Base-by-base conservation (phyloP, 1,140 invertebrate species). In the Megalopta genalis region DNA sequence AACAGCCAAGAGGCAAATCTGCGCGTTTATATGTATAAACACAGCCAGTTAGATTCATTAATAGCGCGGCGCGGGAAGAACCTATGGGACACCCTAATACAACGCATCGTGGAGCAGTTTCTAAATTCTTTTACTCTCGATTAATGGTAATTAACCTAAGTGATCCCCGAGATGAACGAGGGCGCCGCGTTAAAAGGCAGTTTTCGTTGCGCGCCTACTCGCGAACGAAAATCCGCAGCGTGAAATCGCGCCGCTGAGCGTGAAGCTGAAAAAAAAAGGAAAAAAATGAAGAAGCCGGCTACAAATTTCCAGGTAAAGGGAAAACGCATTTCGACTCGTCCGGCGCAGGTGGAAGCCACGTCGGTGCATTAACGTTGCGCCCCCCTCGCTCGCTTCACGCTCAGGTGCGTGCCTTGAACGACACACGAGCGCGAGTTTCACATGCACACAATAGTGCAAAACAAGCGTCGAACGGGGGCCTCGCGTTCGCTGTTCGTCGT, bases 331-430 rank as follows among this genome's bases (percentile, higher is more conserved):
- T 82, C 65, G 73, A 70, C 39, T 81, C 72, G 75, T 66, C 72
- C 27, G 66, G 60, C 66, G 74, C 80, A 87, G 80, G 74, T 87
- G 86, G 86, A 87, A 87, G 86, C 78, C 86, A 84, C 42, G 81
- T 76, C 62, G 73, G 70, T 87, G 83, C 86, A 87, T 87, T 84
- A 87, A 83, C 70, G 80, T 66, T 81, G 73, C 62, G 77, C 82
- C 80, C 83, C n/a, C n/a, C n/a, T n/a, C n/a, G n/a, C n/a, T 87
- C 78, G 72, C 82, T 87, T 87, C 85, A 87, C 86, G 86, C 86
- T 87, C 80, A 87, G 85, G 85, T 87, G 86, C 86, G 84, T 87
- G 73, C 71, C 80, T 80, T 78, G 69, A 87, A 77, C 82, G 80
- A 79, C 81, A 74, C 81, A 54, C 63, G 27, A 21, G 8, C 54